Conservation (phyloP, 1,140 invertebrate genomes). For the Gryllus bimaculatus region DNA sequence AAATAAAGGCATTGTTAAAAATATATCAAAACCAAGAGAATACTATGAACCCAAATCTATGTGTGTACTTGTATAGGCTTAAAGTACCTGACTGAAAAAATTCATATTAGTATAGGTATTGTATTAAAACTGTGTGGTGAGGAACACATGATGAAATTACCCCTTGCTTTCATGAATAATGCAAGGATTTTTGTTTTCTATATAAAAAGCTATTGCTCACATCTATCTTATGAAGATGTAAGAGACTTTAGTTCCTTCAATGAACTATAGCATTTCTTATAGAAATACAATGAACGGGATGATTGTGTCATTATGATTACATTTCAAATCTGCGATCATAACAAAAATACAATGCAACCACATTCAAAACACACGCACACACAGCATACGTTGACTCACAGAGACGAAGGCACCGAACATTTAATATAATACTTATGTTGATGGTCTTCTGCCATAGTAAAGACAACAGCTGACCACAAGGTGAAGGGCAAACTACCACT, state of each 20-base stretch:
- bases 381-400: constrained; percentile 9
- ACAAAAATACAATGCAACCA: not conserved
- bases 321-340: not conserved
- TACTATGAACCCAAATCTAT: not conserved
- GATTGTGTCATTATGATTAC: not conserved
- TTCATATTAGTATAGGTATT: not conserved
- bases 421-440: constrained; percentile 11
- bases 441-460: not conserved
- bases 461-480: not conserved
- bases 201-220: not conserved
- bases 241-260: not conserved
- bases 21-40: not conserved
- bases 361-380: constrained; percentile 7
- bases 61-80: no score
- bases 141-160: not conserved
- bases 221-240: not conserved
- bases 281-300: not conserved
- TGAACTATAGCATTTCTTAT: not conserved
- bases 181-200: not conserved
- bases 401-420: constrained; percentile 16
- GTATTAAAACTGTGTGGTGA: not conserved
- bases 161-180: not conserved
- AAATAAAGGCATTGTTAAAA: not conserved
- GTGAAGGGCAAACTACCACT: not conserved
- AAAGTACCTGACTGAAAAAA: no score